Conservation (phyloP, 2,113 vertebrate genomes). For the Struthidea cinerea region DNA sequence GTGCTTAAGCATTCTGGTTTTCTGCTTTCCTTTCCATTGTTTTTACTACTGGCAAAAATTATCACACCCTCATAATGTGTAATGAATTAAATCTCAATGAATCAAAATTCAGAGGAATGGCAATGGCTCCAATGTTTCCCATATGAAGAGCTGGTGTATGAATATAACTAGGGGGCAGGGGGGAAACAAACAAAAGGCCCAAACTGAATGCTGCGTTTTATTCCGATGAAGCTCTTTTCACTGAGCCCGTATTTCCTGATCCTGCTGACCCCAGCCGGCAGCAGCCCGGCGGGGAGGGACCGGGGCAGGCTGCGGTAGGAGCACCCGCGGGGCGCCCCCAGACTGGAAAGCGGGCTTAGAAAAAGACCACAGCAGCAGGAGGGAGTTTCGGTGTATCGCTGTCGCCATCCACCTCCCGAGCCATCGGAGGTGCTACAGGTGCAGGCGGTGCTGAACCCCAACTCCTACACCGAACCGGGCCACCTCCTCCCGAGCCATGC, state of each 20-base stretch:
- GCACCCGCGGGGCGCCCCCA: background rate
- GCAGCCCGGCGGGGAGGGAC: background rate
- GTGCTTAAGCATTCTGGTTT: background rate
- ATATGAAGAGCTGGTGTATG: background rate
- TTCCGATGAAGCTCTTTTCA: background rate
- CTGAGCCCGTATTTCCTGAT: background rate
- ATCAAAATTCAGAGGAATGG: background rate
- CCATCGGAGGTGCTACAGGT: background rate
- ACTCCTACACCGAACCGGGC: background rate
- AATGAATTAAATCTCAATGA: conserved; percentile 2
- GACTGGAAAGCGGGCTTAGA: background rate
- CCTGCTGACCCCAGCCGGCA: background rate
- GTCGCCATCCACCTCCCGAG: background rate
- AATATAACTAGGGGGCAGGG: background rate
- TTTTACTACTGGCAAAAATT: conserved; percentile 23
- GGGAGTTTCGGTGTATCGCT: background rate
- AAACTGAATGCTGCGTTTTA: background rate
- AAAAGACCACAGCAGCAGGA: too few relatives aligned
- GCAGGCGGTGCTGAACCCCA: background rate
- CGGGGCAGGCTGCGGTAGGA: background rate
- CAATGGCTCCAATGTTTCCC: background rate
- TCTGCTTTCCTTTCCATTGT: background rate
- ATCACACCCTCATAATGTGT: background rate
- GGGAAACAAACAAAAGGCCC: background rate
- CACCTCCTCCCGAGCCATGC: fast-evolving